Base-by-base conservation (phyloP, 2,888 invertebrate species). In the Tortricodes alternella region DNA sequence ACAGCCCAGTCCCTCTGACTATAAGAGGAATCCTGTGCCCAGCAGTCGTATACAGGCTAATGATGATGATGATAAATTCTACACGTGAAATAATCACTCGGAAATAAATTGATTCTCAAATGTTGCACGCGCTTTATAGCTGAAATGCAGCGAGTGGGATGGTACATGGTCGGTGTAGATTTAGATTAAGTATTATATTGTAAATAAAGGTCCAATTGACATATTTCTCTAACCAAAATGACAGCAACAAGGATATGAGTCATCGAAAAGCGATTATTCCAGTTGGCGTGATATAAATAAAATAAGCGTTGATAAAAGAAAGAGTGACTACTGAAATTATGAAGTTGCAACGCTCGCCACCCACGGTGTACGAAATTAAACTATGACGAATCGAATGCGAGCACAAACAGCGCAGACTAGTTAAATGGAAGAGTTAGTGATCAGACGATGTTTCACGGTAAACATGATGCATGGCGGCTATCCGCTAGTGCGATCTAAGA, bases 301-400 rank as follows among this genome's bases (percentile, higher is more conserved):
- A 51, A 39, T 24, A 46, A 29, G 32, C 34, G 48, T 41, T 35
- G 53, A 68, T 62, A 65, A 66, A 62, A 67, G 62, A 61, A 61
- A 64, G 68, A 66, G 64, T 65, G 66, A 57, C 62, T 68, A 74
- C 76, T 77, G 68, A 65, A 71, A 73, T 70, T 55, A 64, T 61
- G 65, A 63, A 63, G 70, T 71, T 70, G 66, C 75, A 65, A 67
- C 69, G 63, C 58, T 59, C 59, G 65, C 80, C 84, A 79, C 84
- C 82, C 80, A 83, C 84, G 63, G 68, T 60, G 76, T 63, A 73
- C 76, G 46, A 65, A 83, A 79, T 79, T 79, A 83, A 73, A 74
- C 61, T 66, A 74, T 80, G 80, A 82, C 73, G 70, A 76, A 78
- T 74, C 56, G 62, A 49, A 53, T 60, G 51, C 59, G 50, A 52